phyloP scores from a whole-genome alignment of 2,113 vertebrate species.

The Sialia sialis region DNA sequence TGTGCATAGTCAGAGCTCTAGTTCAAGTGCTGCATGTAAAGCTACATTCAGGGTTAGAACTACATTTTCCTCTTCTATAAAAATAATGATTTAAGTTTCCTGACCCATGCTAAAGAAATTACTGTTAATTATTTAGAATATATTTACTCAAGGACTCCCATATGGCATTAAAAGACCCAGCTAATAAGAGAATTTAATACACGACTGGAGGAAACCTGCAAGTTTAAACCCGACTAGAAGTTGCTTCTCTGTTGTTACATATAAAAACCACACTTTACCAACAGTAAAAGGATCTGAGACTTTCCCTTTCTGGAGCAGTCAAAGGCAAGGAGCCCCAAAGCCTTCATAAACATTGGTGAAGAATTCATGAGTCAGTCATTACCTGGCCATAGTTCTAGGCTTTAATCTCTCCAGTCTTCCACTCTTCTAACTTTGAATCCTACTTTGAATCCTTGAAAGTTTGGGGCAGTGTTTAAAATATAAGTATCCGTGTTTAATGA shows the following conservation, averaged over 20 bases:
- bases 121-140: neutral
- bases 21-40: neutral
- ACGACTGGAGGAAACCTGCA: neutral
- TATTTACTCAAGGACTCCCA: accelerated
- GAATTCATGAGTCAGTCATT: neutral
- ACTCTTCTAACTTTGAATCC: neutral
- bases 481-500: neutral
- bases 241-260: neutral
- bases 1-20: neutral
- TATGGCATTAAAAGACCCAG: neutral
- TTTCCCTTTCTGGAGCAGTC: neutral
- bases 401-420: neutral
- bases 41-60: neutral
- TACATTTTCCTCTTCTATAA: neutral
- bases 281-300: neutral
- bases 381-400: neutral
- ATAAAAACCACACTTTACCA: neutral
- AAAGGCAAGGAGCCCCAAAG: neutral
- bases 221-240: neutral
- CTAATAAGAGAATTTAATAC: neutral
- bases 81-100: neutral
- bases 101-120: neutral
- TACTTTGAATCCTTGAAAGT: neutral
- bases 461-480: neutral
- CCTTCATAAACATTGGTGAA: neutral